Evolutionary conservation across 2,888 invertebrate species (phyloP).

Genomic region (Drosophila putrida): DNA sequence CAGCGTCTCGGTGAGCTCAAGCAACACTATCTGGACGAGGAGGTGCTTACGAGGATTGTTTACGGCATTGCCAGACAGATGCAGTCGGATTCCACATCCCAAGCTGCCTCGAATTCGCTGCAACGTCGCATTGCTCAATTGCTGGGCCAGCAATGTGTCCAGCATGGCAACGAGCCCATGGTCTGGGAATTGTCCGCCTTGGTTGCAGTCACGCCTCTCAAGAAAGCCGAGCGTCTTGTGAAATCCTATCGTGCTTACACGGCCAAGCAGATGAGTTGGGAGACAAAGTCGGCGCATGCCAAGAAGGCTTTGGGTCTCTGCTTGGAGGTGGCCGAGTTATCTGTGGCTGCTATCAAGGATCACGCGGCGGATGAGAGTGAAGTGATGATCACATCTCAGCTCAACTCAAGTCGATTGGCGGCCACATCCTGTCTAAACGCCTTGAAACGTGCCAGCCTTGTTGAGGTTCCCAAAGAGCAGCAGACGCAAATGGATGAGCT

Average conservation of each 20-base stretch:
- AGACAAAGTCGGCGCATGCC: constrained; percentile 87
- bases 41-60: constrained; percentile 91
- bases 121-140: constrained; percentile 81
- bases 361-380: constrained; percentile 86
- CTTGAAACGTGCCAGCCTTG: constrained; percentile 82
- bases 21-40: constrained; percentile 91
- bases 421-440: constrained; percentile 87
- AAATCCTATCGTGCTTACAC: constrained; percentile 91
- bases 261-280: constrained; percentile 87
- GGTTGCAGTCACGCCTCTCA: constrained; percentile 87
- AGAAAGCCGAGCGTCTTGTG: constrained; percentile 90
- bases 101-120: constrained; percentile 84
- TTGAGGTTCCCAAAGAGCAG: constrained; percentile 79
- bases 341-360: constrained; percentile 86
- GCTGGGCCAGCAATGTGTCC: constrained; percentile 84
- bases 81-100: constrained; percentile 88
- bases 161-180: constrained; percentile 89
- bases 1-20: constrained; percentile 95
- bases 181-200: constrained; percentile 94
- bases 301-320: constrained; percentile 88
- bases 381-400: constrained; percentile 86
- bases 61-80: constrained; percentile 89
- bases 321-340: constrained; percentile 87
- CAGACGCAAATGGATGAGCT: constrained; percentile 84
- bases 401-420: constrained; percentile 88